Evolutionary conservation across 2,797 vertebrate species (phyloP).

Genomic region (Coendou prehensilis): DNA sequence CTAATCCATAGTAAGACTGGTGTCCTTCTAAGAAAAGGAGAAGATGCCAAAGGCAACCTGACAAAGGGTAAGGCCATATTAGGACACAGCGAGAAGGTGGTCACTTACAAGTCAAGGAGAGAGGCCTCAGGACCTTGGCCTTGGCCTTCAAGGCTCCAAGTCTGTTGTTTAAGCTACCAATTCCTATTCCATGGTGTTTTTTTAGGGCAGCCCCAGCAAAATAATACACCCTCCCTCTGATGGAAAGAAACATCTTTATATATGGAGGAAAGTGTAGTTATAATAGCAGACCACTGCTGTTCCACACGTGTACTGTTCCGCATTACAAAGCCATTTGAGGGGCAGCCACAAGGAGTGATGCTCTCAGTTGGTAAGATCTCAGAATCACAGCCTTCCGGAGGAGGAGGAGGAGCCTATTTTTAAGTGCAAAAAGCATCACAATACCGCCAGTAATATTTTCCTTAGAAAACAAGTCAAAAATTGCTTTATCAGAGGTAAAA

Average conservation of each 20-base stretch:
- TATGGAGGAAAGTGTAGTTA: background rate
- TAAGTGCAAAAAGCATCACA: background rate
- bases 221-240: background rate
- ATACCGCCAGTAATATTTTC: background rate
- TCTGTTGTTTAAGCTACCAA: background rate
- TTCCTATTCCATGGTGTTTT: background rate
- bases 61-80: background rate
- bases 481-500: background rate
- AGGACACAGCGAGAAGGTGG: background rate
- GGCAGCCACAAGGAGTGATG: background rate
- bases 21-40: background rate
- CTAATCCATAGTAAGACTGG: background rate
- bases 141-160: background rate
- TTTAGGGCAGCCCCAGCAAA: background rate
- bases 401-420: background rate
- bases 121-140: background rate
- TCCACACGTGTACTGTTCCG: background rate
- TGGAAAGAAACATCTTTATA: background rate
- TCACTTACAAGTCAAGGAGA: background rate
- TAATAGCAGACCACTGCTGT: background rate
- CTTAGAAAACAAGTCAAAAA: conserved; percentile 52
- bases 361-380: background rate
- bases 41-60: background rate
- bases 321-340: background rate
- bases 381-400: background rate